Evolutionary conservation across 2,113 vertebrate species (phyloP), one percentile per base, ranked within the genome.

Genomic region (Sebastes fasciatus): DNA sequence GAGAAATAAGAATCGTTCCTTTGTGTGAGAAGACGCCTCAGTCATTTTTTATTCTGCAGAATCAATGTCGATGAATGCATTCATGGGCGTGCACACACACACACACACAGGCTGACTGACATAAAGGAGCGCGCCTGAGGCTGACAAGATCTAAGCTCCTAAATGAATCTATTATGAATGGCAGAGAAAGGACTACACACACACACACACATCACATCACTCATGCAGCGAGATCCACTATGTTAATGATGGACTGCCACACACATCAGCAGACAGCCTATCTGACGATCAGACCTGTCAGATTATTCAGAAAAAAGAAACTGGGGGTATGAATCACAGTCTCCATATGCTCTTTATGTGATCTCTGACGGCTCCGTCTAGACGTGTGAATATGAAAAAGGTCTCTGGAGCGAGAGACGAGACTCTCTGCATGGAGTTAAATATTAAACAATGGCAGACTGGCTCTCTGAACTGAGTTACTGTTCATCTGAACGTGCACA

Each of bases 111-210:
- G 57, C 26, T 58, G 60, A 63, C 70, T 72, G 74, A 78, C 71
- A 85, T 34, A 67, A 80, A 85, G 65, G 65, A 86, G 60, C 0
- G 10, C 68, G 78, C 68, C 78, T 77, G 23, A 67, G 83, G 83
- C 82, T 66, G 84, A 91, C 58, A 84, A 79, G 84, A 90, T 91
- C 88, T 83, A 70, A 91, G 89, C 67, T 71, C 40, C 69, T 57
- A 86, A 87, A 90, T 86, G 34, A 86, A 90, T 92, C 70, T 87
- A 88, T 88, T 85, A 89, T 90, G 85, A 81, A 85, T 89, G 80
- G 78, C 70, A 76, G 73, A 74, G 78, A 87, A 70, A 77, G 57
- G 19, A 40, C 57, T 55, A 43, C 40, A 66, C 58, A 73, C 66
- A 55, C 52, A 60, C 48, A 45, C 4, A 42, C 48, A 8, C 7